A percentile compares a stretch with the other conserved stretches of the same genome.
These are phyloP conservation scores for Periophthalmus magnuspinnatus DNA, from an alignment of 2,797 vertebrate species.

Conservation along the genomic window DNA sequence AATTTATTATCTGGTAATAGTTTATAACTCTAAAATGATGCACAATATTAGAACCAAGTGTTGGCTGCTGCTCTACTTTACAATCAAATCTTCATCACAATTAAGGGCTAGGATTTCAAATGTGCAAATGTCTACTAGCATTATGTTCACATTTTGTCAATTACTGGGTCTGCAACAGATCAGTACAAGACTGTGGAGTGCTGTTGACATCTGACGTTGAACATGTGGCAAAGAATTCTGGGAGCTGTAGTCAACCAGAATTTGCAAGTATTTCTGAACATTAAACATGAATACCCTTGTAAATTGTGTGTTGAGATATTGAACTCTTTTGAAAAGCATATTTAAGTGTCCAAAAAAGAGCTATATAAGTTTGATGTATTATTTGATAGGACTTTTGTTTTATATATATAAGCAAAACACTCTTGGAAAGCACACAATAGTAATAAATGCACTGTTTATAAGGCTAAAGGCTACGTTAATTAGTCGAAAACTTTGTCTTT, in stretches of 20 bases:
- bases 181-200: not conserved
- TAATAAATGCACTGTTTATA: too few species aligned
- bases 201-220: not conserved
- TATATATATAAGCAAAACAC: too few species aligned
- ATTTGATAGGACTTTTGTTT: not conserved
- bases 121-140: not conserved
- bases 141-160: constrained; percentile 1
- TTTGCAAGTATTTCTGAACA: not conserved
- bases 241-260: constrained; percentile 4
- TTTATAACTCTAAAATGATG: too few species aligned
- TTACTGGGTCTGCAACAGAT: constrained; percentile 4
- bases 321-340: too few species aligned
- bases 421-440: too few species aligned
- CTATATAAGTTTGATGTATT: not conserved
- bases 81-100: not conserved
- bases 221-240: constrained; percentile 2
- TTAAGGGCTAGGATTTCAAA: too few species aligned
- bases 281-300: not conserved
- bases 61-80: not conserved
- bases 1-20: too few species aligned
- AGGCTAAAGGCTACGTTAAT: too few species aligned
- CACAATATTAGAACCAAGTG: not conserved
- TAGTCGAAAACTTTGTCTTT: too few species aligned
- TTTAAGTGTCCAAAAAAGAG: too few species aligned
- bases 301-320: too few species aligned